phyloP scores from a whole-genome alignment of 2,113 vertebrate species.

The Rhea americana region DNA sequence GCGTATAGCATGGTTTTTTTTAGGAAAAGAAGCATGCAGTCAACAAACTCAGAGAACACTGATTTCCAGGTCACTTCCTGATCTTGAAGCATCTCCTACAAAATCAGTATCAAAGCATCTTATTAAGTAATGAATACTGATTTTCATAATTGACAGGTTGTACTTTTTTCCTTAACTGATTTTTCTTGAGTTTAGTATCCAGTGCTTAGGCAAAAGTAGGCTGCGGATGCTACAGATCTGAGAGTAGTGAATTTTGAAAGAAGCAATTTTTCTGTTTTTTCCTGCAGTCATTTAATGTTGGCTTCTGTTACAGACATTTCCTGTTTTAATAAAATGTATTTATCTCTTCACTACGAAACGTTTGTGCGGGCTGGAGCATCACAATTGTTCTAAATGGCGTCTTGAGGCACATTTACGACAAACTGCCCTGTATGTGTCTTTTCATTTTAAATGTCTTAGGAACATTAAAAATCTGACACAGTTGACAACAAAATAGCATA shows the following conservation, averaged over 20 bases:
- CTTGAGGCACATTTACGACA: background rate
- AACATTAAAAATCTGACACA: background rate
- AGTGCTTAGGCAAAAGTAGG: background rate
- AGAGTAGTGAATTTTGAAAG: background rate
- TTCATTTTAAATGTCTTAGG: conserved; percentile 4
- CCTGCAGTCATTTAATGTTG: background rate
- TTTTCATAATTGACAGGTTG: background rate
- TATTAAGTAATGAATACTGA: background rate
- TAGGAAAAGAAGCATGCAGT: background rate
- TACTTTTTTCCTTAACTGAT: background rate
- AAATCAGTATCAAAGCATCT: background rate
- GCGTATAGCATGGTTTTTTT: background rate
- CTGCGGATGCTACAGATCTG: background rate
- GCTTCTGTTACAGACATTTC: background rate
- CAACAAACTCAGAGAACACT: background rate
- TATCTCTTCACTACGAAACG: background rate
- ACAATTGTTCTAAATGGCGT: conserved; percentile 16
- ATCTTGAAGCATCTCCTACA: background rate
- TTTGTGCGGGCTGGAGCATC: background rate
- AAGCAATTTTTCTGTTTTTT: background rate
- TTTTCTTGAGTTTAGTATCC: background rate
- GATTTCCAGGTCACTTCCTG: background rate
- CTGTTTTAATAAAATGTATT: conserved; percentile 9
- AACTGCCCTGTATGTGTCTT: background rate
- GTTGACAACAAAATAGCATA: background rate